Conservation (phyloP, 2,113 vertebrate genomes). For the Pedetes capensis region DNA sequence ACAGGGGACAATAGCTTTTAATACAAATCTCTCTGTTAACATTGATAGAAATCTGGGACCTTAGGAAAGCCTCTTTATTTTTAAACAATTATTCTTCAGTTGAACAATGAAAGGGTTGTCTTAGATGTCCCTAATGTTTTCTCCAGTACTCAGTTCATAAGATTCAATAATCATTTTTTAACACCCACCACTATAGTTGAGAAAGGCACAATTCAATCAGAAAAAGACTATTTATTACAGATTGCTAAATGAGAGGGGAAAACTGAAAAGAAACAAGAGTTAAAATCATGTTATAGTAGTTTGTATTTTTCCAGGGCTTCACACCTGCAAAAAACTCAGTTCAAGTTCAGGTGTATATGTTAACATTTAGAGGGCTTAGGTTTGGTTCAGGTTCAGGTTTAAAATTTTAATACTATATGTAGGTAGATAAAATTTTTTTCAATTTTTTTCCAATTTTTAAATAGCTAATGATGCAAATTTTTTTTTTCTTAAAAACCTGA, state of each 20-base stretch:
- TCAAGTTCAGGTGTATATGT: too few species aligned
- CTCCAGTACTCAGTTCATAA: neutral
- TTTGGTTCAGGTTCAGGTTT: too few species aligned
- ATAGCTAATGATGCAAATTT: too few species aligned
- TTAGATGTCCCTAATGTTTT: neutral
- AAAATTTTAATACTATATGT: too few species aligned
- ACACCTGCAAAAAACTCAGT: too few species aligned
- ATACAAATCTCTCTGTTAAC: constrained; percentile 30
- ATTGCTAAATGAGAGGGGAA: neutral
- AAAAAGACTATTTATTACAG: neutral
- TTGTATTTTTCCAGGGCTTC: too few species aligned
- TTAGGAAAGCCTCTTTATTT: constrained; percentile 8
- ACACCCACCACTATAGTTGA: neutral
- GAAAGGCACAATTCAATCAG: neutral
- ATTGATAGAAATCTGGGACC: neutral
- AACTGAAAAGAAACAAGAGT: neutral
- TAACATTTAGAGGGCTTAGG: too few species aligned
- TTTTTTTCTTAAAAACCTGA: too few species aligned
- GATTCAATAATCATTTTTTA: neutral
- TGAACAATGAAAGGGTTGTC: neutral
- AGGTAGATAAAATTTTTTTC: too few species aligned
- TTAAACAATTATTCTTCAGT: constrained; percentile 1
- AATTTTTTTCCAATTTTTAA: too few species aligned
- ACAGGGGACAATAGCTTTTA: constrained; percentile 2
- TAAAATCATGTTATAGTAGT: neutral